These are phyloP conservation scores for Scaptodrosophila latifasciaeformis DNA, from an alignment of 2,888 invertebrate species.

Conservation along the genomic window DNA sequence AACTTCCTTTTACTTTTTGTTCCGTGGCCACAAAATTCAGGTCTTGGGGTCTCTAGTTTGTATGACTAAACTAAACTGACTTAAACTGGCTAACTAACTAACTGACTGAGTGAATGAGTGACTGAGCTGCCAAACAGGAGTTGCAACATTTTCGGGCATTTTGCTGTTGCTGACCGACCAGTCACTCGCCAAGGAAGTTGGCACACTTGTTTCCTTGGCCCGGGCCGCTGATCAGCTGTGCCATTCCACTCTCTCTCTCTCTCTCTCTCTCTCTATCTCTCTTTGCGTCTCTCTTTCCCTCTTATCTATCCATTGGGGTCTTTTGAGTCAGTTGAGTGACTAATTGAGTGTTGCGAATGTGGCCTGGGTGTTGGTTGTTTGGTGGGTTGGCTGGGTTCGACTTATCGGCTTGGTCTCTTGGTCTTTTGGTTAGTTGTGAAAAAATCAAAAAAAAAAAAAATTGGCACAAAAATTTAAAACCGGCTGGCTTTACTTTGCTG, in stretches of 20 bases:
- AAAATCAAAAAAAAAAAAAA: conserved; percentile 12
- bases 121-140: conserved; percentile 3
- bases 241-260: background rate
- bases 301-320: background rate
- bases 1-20: conserved; percentile 55
- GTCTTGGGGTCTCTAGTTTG: conserved; percentile 55
- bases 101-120: background rate
- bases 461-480: conserved; percentile 15
- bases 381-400: background rate
- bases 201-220: conserved; percentile 53
- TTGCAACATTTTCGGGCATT: conserved; percentile 1
- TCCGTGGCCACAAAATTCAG: conserved; percentile 35
- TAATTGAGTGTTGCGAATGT: conserved; percentile 6
- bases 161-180: conserved; percentile 20
- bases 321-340: background rate
- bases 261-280: background rate
- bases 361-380: background rate
- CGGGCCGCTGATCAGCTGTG: conserved; percentile 9
- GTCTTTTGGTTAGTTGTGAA: background rate
- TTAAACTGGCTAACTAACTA: conserved; percentile 19
- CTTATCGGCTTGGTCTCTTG: background rate
- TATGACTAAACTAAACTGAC: too few relatives aligned
- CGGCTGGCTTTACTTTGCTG: conserved; percentile 9
- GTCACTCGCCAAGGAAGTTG: conserved; percentile 51
- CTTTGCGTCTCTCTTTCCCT: background rate